Evolutionary conservation across 2,797 vertebrate genomes (phyloP).

Genomic region (Prunella strophiata): DNA sequence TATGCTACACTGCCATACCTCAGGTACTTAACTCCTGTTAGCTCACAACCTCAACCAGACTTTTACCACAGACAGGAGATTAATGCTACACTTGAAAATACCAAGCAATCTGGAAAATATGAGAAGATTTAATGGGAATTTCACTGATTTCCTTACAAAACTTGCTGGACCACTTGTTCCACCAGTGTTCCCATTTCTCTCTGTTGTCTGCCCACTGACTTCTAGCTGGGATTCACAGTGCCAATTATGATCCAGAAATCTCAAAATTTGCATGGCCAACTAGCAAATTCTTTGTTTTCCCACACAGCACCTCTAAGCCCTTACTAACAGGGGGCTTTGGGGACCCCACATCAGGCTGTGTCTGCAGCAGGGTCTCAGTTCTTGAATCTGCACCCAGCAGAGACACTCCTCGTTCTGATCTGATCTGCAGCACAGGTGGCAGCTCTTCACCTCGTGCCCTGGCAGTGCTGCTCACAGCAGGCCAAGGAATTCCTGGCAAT

Average conservation of each 20-base stretch:
- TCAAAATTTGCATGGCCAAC: not conserved
- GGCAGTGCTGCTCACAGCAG: not conserved
- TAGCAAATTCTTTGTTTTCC: not conserved
- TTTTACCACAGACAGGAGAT: not conserved
- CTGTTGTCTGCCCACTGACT: not conserved
- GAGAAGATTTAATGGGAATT: not conserved
- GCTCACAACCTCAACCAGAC: not conserved
- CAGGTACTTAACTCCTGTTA: not conserved
- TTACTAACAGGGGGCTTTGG: not conserved
- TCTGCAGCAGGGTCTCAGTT: not conserved
- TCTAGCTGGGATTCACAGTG: not conserved
- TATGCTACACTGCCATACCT: not conserved
- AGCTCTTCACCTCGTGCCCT: not conserved
- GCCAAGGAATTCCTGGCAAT: not conserved
- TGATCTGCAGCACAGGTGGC: not conserved
- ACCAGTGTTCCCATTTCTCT: not conserved
- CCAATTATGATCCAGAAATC: not conserved
- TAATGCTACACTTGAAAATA: not conserved
- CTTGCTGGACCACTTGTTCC: not conserved
- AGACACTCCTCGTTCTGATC: not conserved
- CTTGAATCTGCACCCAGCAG: not conserved
- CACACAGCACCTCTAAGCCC: not conserved
- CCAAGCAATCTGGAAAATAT: not conserved
- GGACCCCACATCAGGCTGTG: not conserved
- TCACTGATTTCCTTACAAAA: not conserved